Base-by-base conservation (phyloP, 2,797 vertebrate genomes). In the Ctenopoma kingsleyae region DNA sequence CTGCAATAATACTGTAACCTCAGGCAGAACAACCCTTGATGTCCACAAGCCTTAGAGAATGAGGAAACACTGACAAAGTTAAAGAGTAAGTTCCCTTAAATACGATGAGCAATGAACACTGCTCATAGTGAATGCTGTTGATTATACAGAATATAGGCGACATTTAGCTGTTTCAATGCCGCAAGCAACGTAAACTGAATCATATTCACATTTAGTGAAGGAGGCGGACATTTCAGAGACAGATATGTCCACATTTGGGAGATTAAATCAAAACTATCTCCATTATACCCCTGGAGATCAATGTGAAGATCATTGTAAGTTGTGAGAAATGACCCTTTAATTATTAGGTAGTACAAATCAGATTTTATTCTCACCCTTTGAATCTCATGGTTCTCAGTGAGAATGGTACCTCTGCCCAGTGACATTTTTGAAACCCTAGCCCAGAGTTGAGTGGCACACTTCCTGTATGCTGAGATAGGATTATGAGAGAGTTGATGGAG, bases 401-500 rank as follows among this genome's bases (percentile, higher is more conserved):
- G 23, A 52, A 57, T 22, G 27, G 10, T 61, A 49, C 51, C 22
- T 71, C 63, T 27, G 71, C 20, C 47, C 5, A 43, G 61, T 47
- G 61, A 80, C 59, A 55, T 51, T 62, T 50, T 1, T 86, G 56
- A 72, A 82, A 84, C 49, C 17, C n/a, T 9, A 82, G 49, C 50
- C 44, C 64, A 10, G 52, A 8, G 36, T 5, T 69, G 44, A 38
- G 50, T 60, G 51, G 50, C 58, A 35, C 54, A 83, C 92, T 91
- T 94, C 94, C 93, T 94, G 91, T 92, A 84, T 87, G 88, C 83
- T 72, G 82, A 80, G 80, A 84, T 78, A 47, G 53, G 72, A 71
- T 90, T 72, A 78, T 79, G 81, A 80, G 67, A 80, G 65, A 87
- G 57, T 22, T 86, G 88, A 89, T 80, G 75, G 81, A 85, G 72